Evolutionary conservation across 2,113 vertebrate species (phyloP).

Genomic region (Spilogale gracilis): DNA sequence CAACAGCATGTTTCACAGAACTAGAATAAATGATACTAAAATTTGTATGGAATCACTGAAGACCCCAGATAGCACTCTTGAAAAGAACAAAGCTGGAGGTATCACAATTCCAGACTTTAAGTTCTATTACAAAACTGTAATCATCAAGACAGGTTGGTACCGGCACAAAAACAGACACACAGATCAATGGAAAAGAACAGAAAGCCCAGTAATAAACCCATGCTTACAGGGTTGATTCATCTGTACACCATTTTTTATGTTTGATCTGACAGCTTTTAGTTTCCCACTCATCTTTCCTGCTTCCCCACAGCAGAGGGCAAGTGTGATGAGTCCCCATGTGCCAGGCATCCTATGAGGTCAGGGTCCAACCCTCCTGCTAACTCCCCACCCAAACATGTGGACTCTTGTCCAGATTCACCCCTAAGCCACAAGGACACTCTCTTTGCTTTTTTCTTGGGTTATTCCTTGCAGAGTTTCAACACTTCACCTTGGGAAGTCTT

Average conservation of each 20-base stretch:
- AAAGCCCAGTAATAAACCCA: background rate
- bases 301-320: rapidly evolving
- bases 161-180: background rate
- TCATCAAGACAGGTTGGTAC: background rate
- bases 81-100: background rate
- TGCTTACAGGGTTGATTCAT: background rate
- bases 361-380: background rate
- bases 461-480: background rate
- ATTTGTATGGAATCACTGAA: background rate
- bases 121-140: background rate
- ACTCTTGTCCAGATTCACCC: rapidly evolving
- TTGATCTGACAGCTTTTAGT: background rate
- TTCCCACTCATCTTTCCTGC: background rate
- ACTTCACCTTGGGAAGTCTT: background rate
- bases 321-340: background rate
- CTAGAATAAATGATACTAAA: background rate
- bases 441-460: background rate
- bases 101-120: background rate
- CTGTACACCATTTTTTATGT: background rate
- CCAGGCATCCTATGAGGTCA: background rate
- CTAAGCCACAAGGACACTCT: background rate
- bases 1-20: background rate
- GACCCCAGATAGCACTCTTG: background rate
- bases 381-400: too few species aligned
- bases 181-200: background rate